Conservation (phyloP, 2,113 vertebrate genomes). For the Eudyptes chrysolophus region DNA sequence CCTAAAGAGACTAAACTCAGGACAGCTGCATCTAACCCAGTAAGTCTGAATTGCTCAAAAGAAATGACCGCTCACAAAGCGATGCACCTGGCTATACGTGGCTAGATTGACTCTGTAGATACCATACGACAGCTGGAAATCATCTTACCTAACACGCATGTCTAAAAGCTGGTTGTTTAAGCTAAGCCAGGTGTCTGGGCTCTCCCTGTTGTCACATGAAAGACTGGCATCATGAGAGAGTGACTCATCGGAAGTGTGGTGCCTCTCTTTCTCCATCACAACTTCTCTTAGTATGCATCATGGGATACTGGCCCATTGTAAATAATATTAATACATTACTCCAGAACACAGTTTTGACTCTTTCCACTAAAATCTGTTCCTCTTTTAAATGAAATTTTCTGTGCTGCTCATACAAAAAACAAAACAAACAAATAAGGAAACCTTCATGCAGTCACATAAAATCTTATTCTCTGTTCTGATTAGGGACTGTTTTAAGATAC, state of each 20-base stretch:
- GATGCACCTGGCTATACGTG: background rate
- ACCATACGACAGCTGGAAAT: rapidly evolving
- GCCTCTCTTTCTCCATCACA: background rate
- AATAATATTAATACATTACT: background rate
- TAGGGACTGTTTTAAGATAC: background rate
- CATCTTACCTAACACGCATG: rapidly evolving
- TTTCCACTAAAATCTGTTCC: background rate
- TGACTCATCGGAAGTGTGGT: background rate
- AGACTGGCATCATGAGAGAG: background rate
- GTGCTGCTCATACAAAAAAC: background rate
- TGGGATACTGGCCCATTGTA: background rate
- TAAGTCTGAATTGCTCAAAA: background rate
- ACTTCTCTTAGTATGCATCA: background rate
- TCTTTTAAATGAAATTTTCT: background rate
- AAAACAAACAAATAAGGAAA: background rate
- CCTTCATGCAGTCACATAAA: background rate
- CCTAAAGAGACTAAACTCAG: background rate
- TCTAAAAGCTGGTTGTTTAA: background rate
- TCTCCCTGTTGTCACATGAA: background rate
- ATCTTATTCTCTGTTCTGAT: background rate
- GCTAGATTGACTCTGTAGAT: background rate
- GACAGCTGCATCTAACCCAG: rapidly evolving
- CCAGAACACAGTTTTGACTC: background rate
- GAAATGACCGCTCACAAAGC: rapidly evolving
- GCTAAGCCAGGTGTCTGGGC: background rate